phyloP scores from a whole-genome alignment of 2,888 invertebrate species.

The Baccha elongata region DNA sequence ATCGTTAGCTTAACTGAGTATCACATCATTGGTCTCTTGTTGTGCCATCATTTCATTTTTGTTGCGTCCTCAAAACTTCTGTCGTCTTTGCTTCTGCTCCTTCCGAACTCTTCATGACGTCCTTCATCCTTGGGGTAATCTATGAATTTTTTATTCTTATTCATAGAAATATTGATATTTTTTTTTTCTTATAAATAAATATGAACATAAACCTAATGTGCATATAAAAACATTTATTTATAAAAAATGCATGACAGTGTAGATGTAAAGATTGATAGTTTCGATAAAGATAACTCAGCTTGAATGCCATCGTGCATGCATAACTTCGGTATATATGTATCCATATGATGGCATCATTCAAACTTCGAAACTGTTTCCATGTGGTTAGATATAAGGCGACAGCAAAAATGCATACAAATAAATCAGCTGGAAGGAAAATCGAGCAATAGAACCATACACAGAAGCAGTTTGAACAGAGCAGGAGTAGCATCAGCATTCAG shows the following conservation, averaged over 20 bases:
- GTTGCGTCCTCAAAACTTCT: too few species aligned
- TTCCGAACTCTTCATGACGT: not conserved
- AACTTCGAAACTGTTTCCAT: constrained; percentile 57
- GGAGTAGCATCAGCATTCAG: not conserved
- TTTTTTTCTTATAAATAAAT: not conserved
- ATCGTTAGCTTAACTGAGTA: too few species aligned
- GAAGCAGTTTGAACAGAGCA: not conserved
- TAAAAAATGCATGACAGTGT: too few species aligned
- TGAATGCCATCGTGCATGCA: constrained; percentile 19
- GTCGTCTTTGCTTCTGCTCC: too few species aligned
- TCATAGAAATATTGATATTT: constrained; percentile 48
- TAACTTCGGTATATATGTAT: not conserved
- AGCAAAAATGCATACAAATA: constrained; percentile 52
- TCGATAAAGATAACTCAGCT: constrained; percentile 34
- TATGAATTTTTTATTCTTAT: not conserved
- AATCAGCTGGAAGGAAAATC: constrained; percentile 48
- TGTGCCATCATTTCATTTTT: not conserved
- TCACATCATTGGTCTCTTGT: not conserved
- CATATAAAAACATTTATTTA: too few species aligned
- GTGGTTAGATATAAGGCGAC: constrained; percentile 46
- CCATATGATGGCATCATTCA: constrained; percentile 51
- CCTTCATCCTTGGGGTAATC: constrained; percentile 2
- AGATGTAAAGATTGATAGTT: constrained; percentile 25
- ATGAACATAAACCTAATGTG: too few species aligned
- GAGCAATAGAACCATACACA: constrained; percentile 1